Evolutionary conservation across 2,888 invertebrate species (phyloP).

Genomic region (Xylota segnis): DNA sequence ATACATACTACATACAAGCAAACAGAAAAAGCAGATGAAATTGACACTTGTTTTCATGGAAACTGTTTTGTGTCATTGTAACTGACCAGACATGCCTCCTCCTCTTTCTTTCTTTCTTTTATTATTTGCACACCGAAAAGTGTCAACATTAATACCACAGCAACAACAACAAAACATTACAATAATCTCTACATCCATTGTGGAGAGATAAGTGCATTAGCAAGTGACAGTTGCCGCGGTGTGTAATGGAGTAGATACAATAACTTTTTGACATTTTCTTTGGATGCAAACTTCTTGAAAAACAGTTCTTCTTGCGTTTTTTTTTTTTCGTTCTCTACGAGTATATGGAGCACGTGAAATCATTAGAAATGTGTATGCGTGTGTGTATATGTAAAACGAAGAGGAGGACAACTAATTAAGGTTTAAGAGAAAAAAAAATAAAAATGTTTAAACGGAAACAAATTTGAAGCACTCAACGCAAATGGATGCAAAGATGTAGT

Average conservation of each 20-base stretch:
- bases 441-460: constrained; percentile 20
- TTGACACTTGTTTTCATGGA: constrained; percentile 32
- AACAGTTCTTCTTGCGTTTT: too few species aligned
- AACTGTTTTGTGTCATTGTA: constrained; percentile 18
- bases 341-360: neutral
- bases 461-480: constrained; percentile 10
- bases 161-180: neutral
- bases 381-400: neutral
- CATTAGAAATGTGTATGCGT: constrained; percentile 12
- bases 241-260: neutral
- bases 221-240: constrained; percentile 37
- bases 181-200: constrained; percentile 15
- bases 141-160: constrained; percentile 40
- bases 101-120: neutral
- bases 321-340: too few species aligned
- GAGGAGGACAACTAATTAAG: constrained; percentile 8
- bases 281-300: constrained; percentile 14
- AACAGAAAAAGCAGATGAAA: constrained; percentile 14
- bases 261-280: neutral
- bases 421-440: neutral
- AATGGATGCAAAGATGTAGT: neutral
- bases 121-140: constrained; percentile 11
- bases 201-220: constrained; percentile 44
- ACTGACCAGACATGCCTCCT: constrained; percentile 5
- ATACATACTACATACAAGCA: neutral